Conservation (phyloP, 2,113 vertebrate species). For the Leuciscus idus region DNA sequence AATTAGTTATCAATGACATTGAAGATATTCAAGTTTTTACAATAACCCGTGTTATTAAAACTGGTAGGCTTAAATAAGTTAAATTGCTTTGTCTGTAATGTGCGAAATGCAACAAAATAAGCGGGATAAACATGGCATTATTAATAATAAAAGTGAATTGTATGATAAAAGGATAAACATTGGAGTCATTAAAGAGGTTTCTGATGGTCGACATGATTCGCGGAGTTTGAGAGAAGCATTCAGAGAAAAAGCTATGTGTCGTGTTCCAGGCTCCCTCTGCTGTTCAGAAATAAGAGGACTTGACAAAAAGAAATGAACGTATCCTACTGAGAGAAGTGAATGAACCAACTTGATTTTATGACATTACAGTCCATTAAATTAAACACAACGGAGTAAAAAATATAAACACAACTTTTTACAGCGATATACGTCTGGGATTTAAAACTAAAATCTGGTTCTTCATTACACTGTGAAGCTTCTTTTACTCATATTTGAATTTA, state of each 20-base stretch:
- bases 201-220: neutral
- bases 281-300: conserved; percentile 43
- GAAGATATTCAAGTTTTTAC: neutral
- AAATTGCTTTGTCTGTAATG: neutral
- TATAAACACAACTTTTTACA: neutral
- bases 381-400: neutral
- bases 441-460: neutral
- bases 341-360: neutral
- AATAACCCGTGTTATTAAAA: neutral
- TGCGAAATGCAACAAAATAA: neutral
- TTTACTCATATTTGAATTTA: neutral
- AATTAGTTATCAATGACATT: neutral
- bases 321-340: conserved; percentile 8
- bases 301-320: neutral
- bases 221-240: neutral
- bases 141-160: conserved; percentile 8
- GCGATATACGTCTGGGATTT: neutral
- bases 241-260: conserved; percentile 21
- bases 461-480: neutral
- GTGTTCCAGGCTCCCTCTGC: conserved; percentile 68
- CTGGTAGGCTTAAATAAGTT: neutral
- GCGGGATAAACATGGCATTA: neutral
- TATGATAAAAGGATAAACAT: neutral
- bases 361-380: neutral
- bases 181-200: neutral